These are phyloP conservation scores for Ariopsis seemanni DNA, from an alignment of 2,113 vertebrate genomes.

Conservation along the genomic window DNA sequence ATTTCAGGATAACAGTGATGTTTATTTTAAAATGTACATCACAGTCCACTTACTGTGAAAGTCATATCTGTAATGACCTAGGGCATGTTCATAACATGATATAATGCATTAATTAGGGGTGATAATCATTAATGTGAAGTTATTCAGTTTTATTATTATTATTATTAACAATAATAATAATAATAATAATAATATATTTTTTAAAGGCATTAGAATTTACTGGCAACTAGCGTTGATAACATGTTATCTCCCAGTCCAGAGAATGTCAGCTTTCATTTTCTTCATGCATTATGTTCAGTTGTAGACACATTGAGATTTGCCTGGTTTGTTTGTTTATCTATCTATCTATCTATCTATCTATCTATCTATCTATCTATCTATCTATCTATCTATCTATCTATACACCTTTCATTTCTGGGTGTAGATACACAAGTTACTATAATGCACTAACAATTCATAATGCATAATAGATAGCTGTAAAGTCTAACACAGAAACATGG, in stretches of 20 bases:
- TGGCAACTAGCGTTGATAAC: neutral
- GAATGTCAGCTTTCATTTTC: neutral
- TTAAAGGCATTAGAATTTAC: too few relatives aligned
- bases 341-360: too few relatives aligned
- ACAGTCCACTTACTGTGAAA: neutral
- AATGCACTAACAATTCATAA: too few relatives aligned
- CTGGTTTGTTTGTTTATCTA: neutral
- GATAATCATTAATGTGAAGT: neutral
- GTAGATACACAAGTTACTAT: too few relatives aligned
- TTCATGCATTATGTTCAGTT: neutral
- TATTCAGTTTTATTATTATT: too few relatives aligned
- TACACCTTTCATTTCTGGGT: too few relatives aligned
- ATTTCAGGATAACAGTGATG: neutral
- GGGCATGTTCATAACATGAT: neutral
- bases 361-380: too few relatives aligned
- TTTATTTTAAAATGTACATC: neutral
- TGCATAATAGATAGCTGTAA: too few relatives aligned
- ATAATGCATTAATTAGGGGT: neutral
- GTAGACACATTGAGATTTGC: neutral
- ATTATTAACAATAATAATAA: too few relatives aligned
- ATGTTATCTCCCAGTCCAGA: neutral
- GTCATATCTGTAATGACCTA: neutral
- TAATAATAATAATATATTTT: too few relatives aligned
- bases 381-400: too few relatives aligned
- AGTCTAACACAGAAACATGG: too few relatives aligned